Conservation (phyloP, 2,797 vertebrate genomes). For the Eulemur rubriventer region DNA sequence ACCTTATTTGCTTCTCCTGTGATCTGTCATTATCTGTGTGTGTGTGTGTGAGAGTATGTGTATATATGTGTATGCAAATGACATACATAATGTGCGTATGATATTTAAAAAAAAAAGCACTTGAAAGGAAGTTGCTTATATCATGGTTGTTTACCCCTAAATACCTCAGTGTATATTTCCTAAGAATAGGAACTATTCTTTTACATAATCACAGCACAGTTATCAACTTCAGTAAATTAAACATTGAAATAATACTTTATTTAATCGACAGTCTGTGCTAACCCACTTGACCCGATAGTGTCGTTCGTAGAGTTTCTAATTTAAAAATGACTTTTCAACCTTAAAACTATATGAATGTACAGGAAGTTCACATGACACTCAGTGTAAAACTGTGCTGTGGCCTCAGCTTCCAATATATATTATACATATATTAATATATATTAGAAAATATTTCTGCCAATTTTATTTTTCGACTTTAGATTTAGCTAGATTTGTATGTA, state of each 20-base stretch:
- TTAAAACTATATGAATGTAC: background rate
- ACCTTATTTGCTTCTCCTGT: background rate
- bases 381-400: background rate
- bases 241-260: background rate
- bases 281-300: background rate
- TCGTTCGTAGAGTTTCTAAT: background rate
- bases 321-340: background rate
- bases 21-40: background rate
- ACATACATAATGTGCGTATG: too few species aligned
- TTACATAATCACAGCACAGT: background rate
- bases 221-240: background rate
- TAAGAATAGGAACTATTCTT: background rate
- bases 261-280: background rate
- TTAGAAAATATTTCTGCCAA: background rate
- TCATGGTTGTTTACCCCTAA: background rate
- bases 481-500: background rate
- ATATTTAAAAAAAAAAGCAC: background rate
- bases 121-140: background rate
- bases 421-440: background rate
- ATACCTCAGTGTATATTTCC: background rate
- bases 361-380: background rate
- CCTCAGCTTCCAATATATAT: background rate
- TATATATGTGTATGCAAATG: too few species aligned
- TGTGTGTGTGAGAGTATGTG: background rate
- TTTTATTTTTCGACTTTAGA: background rate